These are phyloP conservation scores for Eunapius fragilis DNA, from an alignment of 37 sponge, comb jelly and placozoan species.

Conservation along the genomic window DNA sequence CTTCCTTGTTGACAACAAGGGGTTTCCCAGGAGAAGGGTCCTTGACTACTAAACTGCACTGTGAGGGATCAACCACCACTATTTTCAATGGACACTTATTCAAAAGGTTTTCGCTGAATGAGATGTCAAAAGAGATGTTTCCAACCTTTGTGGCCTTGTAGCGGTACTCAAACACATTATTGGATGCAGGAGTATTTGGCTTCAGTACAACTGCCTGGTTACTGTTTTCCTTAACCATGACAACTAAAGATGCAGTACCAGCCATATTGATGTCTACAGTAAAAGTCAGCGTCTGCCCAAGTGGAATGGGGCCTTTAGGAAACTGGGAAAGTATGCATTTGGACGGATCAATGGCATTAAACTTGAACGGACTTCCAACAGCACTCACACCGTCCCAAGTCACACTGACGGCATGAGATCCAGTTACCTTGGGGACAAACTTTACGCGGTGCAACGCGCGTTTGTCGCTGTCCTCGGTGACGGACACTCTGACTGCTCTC, in stretches of 20 bases:
- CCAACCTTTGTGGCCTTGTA: background rate
- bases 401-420: slow-evolving; percentile 47
- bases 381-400: slow-evolving; percentile 55
- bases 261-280: background rate
- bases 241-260: background rate
- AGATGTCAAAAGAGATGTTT: background rate
- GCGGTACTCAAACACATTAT: background rate
- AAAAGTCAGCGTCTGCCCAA: background rate
- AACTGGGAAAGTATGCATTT: slow-evolving; percentile 59
- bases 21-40: slow-evolving; percentile 67
- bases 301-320: slow-evolving; percentile 22
- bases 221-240: background rate
- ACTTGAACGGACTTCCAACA: slow-evolving; percentile 57
- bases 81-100: background rate
- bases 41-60: slow-evolving; percentile 57
- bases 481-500: slow-evolving; percentile 23
- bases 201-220: background rate
- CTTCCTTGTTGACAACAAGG: slow-evolving; percentile 41
- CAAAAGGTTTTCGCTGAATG: background rate
- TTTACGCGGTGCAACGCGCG: slow-evolving; percentile 23
- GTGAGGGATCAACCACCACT: slow-evolving; percentile 66
- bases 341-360: slow-evolving; percentile 48
- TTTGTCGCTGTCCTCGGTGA: slow-evolving; percentile 41
- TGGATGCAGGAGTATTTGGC: background rate
- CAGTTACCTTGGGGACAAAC: slow-evolving; percentile 43